These are phyloP conservation scores for Stichopus horrens DNA, from an alignment of 53 echinoderm and acorn worm species.

Conservation along the genomic window DNA sequence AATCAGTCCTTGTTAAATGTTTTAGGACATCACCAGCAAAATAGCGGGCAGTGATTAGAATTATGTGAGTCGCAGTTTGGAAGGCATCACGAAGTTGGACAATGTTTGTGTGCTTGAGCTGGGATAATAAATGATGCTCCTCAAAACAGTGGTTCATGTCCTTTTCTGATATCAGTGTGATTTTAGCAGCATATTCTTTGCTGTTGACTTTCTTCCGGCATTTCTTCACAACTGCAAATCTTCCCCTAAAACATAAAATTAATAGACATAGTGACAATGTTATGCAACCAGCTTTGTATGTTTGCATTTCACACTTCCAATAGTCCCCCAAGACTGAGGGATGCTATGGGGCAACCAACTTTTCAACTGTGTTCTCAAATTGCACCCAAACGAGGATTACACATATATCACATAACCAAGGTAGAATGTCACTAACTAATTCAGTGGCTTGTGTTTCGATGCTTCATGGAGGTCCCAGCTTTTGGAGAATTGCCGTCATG, in stretches of 20 bases:
- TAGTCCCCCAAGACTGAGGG: too few relatives aligned
- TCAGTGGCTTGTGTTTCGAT: too few relatives aligned
- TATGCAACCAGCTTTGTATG: too few relatives aligned
- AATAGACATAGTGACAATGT: too few relatives aligned
- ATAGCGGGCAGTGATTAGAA: constrained; percentile 83
- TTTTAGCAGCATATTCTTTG: constrained; percentile 85
- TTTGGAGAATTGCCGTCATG: too few relatives aligned
- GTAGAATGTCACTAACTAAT: too few relatives aligned
- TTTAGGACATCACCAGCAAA: constrained; percentile 78
- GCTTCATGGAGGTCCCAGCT: too few relatives aligned
- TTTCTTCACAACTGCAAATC: constrained; percentile 76
- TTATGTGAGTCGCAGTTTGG: constrained; percentile 71
- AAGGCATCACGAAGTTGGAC: constrained; percentile 83
- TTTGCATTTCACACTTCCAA: too few relatives aligned
- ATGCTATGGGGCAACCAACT: too few relatives aligned
- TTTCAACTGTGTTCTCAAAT: too few relatives aligned
- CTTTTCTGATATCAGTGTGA: constrained; percentile 54
- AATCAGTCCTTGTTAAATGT: constrained; percentile 75
- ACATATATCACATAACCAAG: too few relatives aligned
- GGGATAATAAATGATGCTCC: constrained; percentile 73
- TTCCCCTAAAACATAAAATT: constrained; percentile 55
- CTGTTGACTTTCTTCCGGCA: constrained; percentile 78
- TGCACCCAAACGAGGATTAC: too few relatives aligned
- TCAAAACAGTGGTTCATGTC: constrained; percentile 59
- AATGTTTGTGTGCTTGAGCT: constrained; percentile 81